Evolutionary conservation across 2,888 invertebrate genomes (phyloP).

Genomic region (Troides aeacus): DNA sequence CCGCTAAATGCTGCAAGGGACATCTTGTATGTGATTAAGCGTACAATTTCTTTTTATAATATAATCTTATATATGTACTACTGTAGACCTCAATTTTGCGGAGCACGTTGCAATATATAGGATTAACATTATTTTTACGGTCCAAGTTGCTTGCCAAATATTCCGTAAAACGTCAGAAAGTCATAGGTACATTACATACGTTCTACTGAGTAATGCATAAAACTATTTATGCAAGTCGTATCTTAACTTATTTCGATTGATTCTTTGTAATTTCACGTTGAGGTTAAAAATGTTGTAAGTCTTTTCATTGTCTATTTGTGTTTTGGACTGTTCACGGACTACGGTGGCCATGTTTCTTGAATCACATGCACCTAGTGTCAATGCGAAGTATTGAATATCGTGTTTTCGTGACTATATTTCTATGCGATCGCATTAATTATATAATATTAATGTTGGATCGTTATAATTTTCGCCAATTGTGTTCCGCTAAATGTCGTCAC

Average conservation of each 20-base stretch:
- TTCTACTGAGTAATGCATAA: constrained; percentile 76
- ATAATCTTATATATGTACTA: constrained; percentile 50
- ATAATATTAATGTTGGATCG: constrained; percentile 61
- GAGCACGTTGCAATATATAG: constrained; percentile 60
- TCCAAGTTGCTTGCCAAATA: constrained; percentile 77
- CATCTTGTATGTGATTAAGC: constrained; percentile 81
- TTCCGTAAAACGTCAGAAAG: constrained; percentile 80
- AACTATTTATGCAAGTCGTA: constrained; percentile 73
- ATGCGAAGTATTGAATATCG: constrained; percentile 60
- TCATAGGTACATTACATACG: constrained; percentile 78
- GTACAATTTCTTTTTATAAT: constrained; percentile 58
- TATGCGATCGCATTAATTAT: constrained; percentile 62
- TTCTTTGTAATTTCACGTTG: constrained; percentile 62
- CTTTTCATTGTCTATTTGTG: constrained; percentile 71
- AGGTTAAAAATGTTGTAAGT: constrained; percentile 55
- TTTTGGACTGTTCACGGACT: constrained; percentile 65
- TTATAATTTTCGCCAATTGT: constrained; percentile 49
- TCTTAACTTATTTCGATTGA: constrained; percentile 65
- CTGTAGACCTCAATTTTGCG: constrained; percentile 51
- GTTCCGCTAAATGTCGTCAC: constrained; percentile 56
- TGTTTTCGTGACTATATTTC: constrained; percentile 60
- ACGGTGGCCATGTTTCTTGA: constrained; percentile 77
- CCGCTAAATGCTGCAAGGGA: constrained; percentile 84
- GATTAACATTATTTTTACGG: constrained; percentile 62
- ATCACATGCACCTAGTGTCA: constrained; percentile 72